Base-by-base conservation (phyloP, 2,888 invertebrate species). In the Tenthredo scrophulariae region DNA sequence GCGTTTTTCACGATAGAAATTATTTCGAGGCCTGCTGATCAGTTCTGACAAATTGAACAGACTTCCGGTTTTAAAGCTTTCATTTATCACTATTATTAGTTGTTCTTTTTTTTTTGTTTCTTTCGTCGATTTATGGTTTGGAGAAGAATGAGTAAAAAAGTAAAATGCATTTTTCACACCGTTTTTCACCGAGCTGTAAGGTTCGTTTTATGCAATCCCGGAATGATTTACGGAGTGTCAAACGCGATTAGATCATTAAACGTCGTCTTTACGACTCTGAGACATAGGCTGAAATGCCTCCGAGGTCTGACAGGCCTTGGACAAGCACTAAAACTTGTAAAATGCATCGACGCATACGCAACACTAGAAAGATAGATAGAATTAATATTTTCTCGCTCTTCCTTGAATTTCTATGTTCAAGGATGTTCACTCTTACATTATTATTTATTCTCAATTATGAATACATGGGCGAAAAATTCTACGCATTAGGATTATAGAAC, bases 241-340 rank as follows among this genome's bases (percentile, higher is more conserved):
- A 77, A 50, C 77, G 77, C 77, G 77, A 50, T 77, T 77, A 50
- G 50, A 54, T 77, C 77, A 46, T 77, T 77, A 50, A 77, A 77
- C 77, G 77, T 77, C 50, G 50, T 77, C 54, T 77, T 77, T 77
- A 77, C 77, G 77, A 77, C 50, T 50, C 77, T 50, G 50, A 29
- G 77, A 77, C 77, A 50, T 54, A 18, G 54, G 46, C 22, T 77
- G 15, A 18, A 18, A 54, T 50, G 50, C 33, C 15, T 77, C 18
- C 50, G 46, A 46, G 77, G 18, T 54, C 13, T 50, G 46, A 43
- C 77, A 40, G 40, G 62, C 80, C 80, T 80, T 80, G 80, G 77
- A 46, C 46, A 77, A 40, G 29, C 46, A 80, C 62, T 80, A 40
- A 80, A 80, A 77, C 18, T 40, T 29, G 75, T 77, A 50, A 50